Conservation (phyloP, 37 sponge, comb jelly and placozoan genomes). For the Hexactinellida sp. region DNA sequence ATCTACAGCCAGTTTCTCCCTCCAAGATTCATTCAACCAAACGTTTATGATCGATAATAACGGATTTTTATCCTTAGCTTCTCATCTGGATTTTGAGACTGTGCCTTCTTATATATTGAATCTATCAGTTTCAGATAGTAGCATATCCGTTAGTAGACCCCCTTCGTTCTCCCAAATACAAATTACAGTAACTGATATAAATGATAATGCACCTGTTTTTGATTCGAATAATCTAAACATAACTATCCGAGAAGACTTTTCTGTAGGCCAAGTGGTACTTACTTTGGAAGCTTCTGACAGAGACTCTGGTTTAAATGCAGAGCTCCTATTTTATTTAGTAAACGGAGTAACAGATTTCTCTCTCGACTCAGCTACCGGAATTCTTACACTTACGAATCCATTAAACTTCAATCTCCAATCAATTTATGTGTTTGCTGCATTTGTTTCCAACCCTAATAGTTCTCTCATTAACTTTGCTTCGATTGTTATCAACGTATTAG, state of each 20-base stretch:
- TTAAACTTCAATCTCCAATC: neutral
- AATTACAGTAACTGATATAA: neutral
- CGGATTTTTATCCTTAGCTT: neutral
- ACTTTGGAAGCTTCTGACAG: constrained; percentile 18
- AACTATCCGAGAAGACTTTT: neutral
- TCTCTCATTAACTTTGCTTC: neutral
- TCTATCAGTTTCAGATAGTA: constrained; percentile 17
- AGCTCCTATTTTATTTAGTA: constrained; percentile 14
- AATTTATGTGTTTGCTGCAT: neutral
- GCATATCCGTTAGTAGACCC: neutral
- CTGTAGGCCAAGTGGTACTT: neutral
- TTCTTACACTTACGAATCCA: neutral
- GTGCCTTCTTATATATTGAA: neutral
- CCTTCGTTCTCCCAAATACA: neutral
- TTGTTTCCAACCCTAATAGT: neutral
- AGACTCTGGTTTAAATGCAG: constrained; percentile 21
- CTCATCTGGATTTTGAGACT: constrained; percentile 20
- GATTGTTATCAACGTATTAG: neutral
- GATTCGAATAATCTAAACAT: neutral
- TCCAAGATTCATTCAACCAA: neutral
- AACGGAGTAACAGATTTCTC: constrained; percentile 6
- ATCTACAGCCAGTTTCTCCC: neutral
- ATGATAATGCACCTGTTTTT: constrained; percentile 22
- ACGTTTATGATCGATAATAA: neutral
- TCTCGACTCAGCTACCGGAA: constrained; percentile 30